Percentiles rank a stretch among this genome's conserved stretches.
phyloP scores from a whole-genome alignment of 30 jellyfish, hydroid and myxozoan genomes.

The Hydra vulgaris region DNA sequence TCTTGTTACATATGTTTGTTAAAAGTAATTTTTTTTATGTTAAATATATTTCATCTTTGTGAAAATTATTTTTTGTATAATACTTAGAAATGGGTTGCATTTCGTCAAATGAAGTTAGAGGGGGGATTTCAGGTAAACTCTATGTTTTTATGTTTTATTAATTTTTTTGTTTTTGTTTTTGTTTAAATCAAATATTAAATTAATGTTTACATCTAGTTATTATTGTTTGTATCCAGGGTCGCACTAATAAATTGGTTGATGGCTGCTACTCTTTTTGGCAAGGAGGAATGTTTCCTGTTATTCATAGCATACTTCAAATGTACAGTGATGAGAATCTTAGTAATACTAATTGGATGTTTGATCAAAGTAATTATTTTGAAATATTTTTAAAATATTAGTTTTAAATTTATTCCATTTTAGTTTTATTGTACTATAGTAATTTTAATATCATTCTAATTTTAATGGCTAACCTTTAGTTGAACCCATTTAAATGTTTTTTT shows the following conservation, averaged over 20 bases:
- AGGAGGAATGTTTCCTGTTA: slow-evolving; percentile 83
- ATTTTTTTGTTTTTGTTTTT: too few species aligned
- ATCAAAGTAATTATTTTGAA: slow-evolving; percentile 64
- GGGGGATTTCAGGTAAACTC: slow-evolving; percentile 94
- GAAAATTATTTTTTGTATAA: background rate
- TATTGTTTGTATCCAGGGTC: slow-evolving; percentile 43
- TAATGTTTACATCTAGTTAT: background rate
- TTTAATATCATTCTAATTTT: too few species aligned
- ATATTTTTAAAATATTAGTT: background rate
- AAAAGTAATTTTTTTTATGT: too few species aligned
- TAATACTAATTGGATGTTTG: slow-evolving; percentile 83
- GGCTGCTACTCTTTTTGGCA: slow-evolving; percentile 98
- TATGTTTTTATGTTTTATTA: too few species aligned
- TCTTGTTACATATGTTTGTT: too few species aligned
- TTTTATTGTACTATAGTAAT: too few species aligned
- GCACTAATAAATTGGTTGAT: slow-evolving; percentile 82
- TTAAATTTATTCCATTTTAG: too few species aligned
- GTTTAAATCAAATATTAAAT: too few species aligned
- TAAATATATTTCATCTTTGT: background rate
- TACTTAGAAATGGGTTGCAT: slow-evolving; percentile 84
- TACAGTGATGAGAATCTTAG: slow-evolving; percentile 71
- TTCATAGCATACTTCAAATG: slow-evolving; percentile 79
- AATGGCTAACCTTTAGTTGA: too few species aligned
- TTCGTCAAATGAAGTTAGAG: slow-evolving; percentile 84
- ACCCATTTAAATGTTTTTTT: too few species aligned